Evolutionary conservation across 2,888 invertebrate genomes (phyloP).

Genomic region (Meiosimyza decipiens): DNA sequence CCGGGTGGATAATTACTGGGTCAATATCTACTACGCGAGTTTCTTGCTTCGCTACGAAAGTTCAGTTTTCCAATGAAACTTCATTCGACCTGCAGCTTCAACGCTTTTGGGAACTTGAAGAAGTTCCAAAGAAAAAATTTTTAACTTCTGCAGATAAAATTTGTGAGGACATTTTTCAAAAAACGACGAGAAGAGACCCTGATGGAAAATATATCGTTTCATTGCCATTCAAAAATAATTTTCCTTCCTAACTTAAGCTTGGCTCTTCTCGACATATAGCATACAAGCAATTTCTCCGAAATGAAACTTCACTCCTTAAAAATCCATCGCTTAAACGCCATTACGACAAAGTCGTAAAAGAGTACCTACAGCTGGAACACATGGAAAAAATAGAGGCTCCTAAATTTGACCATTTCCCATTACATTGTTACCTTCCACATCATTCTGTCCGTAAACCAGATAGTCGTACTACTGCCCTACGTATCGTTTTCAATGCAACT

Average conservation of each 20-base stretch:
- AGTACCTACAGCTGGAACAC: neutral
- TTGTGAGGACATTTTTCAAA: too few species aligned
- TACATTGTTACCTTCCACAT: neutral
- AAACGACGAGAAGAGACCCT: neutral
- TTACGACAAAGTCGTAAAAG: neutral
- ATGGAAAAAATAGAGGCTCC: neutral
- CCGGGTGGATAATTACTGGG: conserved; percentile 1
- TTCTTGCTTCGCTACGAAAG: neutral
- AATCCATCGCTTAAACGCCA: too few species aligned
- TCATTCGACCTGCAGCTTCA: too few species aligned
- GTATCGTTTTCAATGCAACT: conserved; percentile 16
- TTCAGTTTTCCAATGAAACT: too few species aligned
- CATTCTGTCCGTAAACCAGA: too few species aligned
- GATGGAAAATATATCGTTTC: neutral
- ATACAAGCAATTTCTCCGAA: neutral
- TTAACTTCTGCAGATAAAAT: too few species aligned
- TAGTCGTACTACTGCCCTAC: too few species aligned
- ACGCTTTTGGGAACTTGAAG: too few species aligned
- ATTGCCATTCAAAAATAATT: neutral
- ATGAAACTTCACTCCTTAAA: too few species aligned
- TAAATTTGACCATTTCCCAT: neutral
- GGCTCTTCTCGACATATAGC: neutral
- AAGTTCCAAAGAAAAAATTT: too few species aligned
- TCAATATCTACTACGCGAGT: too few species aligned
- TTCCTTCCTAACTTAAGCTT: neutral